These are phyloP conservation scores for Gambusia affinis DNA, from an alignment of 2,113 vertebrate genomes.

Conservation along the genomic window DNA sequence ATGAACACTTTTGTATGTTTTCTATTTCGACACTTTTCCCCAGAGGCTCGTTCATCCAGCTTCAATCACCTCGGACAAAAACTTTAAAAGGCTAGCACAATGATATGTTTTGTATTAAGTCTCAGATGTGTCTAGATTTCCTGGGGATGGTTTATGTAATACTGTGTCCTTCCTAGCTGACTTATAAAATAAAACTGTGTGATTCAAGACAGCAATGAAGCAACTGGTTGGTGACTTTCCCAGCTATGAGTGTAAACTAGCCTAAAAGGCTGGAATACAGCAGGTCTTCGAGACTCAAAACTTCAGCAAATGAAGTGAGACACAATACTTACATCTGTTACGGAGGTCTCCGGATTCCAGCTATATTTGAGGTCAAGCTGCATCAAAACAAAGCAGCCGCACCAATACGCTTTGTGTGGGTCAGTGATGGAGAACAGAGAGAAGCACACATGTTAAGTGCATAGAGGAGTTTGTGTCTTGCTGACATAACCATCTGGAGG, in stretches of 20 bases:
- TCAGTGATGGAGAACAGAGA: slow-evolving; percentile 50
- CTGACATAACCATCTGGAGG: slow-evolving; percentile 68
- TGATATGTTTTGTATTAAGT: slow-evolving; percentile 28
- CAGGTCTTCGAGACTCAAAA: slow-evolving; percentile 15
- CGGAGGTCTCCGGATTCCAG: slow-evolving; percentile 26
- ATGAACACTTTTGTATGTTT: background rate
- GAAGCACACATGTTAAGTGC: slow-evolving; percentile 56
- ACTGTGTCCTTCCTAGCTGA: slow-evolving; percentile 4
- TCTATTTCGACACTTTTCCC: background rate
- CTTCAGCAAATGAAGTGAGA: slow-evolving; percentile 18
- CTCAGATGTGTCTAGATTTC: slow-evolving; percentile 35
- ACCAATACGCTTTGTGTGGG: slow-evolving; percentile 29
- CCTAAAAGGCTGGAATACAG: background rate
- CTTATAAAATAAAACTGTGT: slow-evolving; percentile 39
- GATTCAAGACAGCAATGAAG: slow-evolving; percentile 22
- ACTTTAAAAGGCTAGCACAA: slow-evolving; percentile 1
- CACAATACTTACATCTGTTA: background rate
- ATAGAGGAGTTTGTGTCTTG: slow-evolving; percentile 46
- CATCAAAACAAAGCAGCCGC: slow-evolving; percentile 47
- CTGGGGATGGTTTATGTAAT: slow-evolving; percentile 36
- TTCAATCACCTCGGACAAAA: slow-evolving; percentile 9
- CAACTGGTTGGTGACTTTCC: background rate
- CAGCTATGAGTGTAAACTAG: background rate
- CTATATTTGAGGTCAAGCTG: slow-evolving; percentile 15
- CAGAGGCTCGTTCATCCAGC: background rate